A percentile compares a stretch with the other conserved stretches of the same genome.
These are phyloP conservation scores for Selene dorsalis DNA, from an alignment of 2,797 vertebrate genomes.

Conservation along the genomic window DNA sequence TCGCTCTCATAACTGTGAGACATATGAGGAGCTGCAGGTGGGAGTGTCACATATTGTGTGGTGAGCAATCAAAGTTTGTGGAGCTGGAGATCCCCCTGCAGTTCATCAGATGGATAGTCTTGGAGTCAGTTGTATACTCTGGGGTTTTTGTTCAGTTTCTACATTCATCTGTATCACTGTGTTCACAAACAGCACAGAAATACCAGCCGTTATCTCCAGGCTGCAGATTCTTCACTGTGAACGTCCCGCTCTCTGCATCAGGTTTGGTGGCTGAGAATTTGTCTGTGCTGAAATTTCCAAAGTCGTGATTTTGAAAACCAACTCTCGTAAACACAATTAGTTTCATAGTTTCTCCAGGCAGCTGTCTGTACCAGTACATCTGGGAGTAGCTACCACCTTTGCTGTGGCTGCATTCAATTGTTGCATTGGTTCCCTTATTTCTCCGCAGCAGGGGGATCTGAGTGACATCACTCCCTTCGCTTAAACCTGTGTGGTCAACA, in stretches of 20 bases:
- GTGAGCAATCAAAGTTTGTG: neutral
- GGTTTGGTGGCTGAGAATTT: constrained; percentile 41
- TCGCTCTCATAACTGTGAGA: neutral
- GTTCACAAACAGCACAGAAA: constrained; percentile 68
- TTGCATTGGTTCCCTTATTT: constrained; percentile 7
- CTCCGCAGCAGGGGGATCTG: constrained; percentile 53
- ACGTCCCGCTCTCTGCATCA: constrained; percentile 35
- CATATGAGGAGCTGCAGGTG: neutral
- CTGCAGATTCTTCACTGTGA: constrained; percentile 49
- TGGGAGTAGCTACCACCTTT: rapidly evolving
- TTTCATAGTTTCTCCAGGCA: constrained; percentile 56
- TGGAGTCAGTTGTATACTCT: too few species aligned
- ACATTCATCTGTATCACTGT: constrained; percentile 55
- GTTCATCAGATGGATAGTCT: neutral
- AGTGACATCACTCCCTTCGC: constrained; percentile 41
- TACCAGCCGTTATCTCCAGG: constrained; percentile 61
- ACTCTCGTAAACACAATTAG: constrained; percentile 27
- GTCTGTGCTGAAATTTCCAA: too few species aligned
- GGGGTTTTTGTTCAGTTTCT: constrained; percentile 52
- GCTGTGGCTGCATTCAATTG: constrained; percentile 67
- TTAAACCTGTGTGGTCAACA: neutral
- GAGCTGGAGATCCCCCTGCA: neutral
- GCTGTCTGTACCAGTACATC: constrained; percentile 78
- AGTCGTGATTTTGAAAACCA: too few species aligned
- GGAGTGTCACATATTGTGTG: neutral